Evolutionary conservation across 2,113 vertebrate genomes (phyloP), one percentile per base, ranked within the genome.

Genomic region (Syngnathoides biaculeatus): DNA sequence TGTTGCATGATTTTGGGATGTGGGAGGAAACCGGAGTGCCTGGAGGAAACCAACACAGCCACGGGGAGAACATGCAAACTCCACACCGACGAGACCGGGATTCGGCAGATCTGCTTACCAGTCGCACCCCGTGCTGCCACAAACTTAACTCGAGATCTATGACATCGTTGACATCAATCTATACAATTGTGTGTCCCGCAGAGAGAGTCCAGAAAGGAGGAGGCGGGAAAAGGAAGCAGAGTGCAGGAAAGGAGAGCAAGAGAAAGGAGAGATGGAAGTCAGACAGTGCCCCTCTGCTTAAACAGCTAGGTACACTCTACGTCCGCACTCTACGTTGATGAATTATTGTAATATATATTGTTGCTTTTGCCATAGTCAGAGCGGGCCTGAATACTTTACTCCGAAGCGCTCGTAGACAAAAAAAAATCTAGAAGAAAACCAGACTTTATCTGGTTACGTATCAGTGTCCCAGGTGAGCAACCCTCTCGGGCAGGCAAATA

Each of bases 241-340:
- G 84, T 78, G 93, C 94, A 82, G 90, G 89, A 0, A 96, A 94
- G 88, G 94, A 93, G 80, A 94, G 90, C 89, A 96, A 94, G 92
- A 96, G 94, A 89, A 98, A 95, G 85, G 96, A 97, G 84, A 93
- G 93, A 85, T 91, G 93, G 88, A 96, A 95, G 91, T 87, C 94
- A 63, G 92, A 94, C 73, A 92, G 92, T 8, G 91, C 92, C 81
- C 94, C 94, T n/a, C 93, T 98, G 22, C 93, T 98, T 75, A 94
- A 93, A 90, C 94, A 96, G 80, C 90, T 97, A 86, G 95, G 96
- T 98, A 92, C 58, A 60, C 8, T 59, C 30, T 5, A 20, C 8
- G 3, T 20, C 50, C 2, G 19, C 12, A 47, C 45, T 47, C 4
- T 35, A 35, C 6, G 6, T 35, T 35, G 30, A 35, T 35, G 15